phyloP scores from a whole-genome alignment of 1,140 invertebrate genomes.

The Ooceraea biroi region DNA sequence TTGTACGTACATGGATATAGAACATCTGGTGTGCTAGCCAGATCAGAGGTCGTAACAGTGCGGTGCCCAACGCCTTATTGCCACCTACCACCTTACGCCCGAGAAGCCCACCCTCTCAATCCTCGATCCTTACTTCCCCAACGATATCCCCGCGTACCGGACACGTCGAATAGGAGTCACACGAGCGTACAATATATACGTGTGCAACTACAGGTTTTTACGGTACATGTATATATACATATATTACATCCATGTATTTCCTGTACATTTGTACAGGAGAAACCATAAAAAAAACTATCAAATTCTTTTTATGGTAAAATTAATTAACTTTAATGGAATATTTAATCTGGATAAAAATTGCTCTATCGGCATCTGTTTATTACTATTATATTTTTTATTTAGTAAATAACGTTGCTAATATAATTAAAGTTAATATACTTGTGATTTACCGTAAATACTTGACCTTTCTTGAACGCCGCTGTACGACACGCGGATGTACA shows the following conservation, averaged over 20 bases:
- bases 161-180: constrained; percentile 1
- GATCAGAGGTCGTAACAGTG: constrained; percentile 84
- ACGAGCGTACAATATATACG: neutral
- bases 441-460: too few species aligned
- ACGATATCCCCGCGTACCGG: constrained; percentile 52
- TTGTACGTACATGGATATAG: neutral
- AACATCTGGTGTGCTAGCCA: constrained; percentile 68
- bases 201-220: constrained; percentile 1
- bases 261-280: constrained; percentile 12
- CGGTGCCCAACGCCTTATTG: constrained; percentile 83
- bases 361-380: too few species aligned
- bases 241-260: constrained; percentile 47
- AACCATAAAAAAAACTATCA: neutral
- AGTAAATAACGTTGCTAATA: too few species aligned
- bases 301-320: too few species aligned
- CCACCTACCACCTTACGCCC: constrained; percentile 74
- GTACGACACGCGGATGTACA: constrained; percentile 1
- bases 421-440: too few species aligned
- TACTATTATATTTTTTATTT: too few species aligned
- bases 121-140: constrained; percentile 61
- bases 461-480: neutral
- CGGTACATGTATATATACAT: constrained; percentile 17
- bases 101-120: constrained; percentile 51
- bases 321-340: too few species aligned
- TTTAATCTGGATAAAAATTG: too few species aligned